Base-by-base conservation (phyloP, 2,113 vertebrate species). In the Phoenicopterus ruber region DNA sequence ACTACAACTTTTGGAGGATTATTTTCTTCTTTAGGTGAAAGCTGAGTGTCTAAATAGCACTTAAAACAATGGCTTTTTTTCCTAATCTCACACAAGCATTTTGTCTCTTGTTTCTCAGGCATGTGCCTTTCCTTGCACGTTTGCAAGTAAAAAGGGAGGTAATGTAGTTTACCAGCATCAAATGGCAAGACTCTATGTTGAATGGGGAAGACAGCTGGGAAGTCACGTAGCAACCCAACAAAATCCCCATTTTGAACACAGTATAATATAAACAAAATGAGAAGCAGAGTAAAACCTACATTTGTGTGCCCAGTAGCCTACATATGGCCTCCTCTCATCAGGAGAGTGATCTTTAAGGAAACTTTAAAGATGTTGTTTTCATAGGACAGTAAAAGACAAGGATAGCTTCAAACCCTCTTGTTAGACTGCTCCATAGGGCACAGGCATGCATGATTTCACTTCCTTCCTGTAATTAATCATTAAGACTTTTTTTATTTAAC, bases 401-500 rank as follows among this genome's bases (percentile, higher is more conserved):
- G 14, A 81, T 44, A 88, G 44, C 47, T 85, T 95, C 58, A 91
- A 74, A 63, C 13, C 4, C 24, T 62, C 82, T 46, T 86, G 13
- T 80, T 58, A 72, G 59, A 49, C 32, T 69, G 44, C 22, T 90
- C 58, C 46, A 31, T n/a, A 57, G 38, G 32, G 50, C 61, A 87
- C 42, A 66, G 63, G 32, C 31, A 61, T 61, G 40, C n/a, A 81
- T 78, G 40, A 71, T 93, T 95, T 94, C 57, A 70, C 28, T 92
- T 96, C 83, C 90, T 96, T 96, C 80, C 88, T 86, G 86, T 70
- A 88, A 81, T 90, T 90, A 93, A 90, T 71, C 55, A 65, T 77
- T 83, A 83, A 77, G 67, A 49, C 8, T 42, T 62, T 58, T 78
- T 93, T 87, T 77, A 73, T 92, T 91, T 87, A 65, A 87, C 73